Evolutionary conservation across 1,140 invertebrate genomes (phyloP), one percentile per base, ranked within the genome.

Genomic region (Subanguina moxae): DNA sequence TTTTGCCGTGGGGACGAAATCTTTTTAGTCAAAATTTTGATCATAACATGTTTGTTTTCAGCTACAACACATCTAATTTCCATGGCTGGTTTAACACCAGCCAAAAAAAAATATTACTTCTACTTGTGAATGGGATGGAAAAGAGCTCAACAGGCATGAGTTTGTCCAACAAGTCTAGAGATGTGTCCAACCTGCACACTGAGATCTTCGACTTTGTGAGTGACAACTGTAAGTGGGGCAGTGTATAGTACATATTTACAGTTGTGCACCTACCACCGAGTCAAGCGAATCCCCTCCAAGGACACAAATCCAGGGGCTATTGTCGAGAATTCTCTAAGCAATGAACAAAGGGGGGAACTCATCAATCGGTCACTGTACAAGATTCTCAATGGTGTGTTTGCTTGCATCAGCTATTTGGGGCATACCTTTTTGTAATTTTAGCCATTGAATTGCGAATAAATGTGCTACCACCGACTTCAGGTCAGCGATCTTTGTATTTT

Each of bases 341-440:
- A 65, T 45, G 73, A 74, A 63, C 73, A 74, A 67, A 46, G 73
- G 11, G 72, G 64, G 15, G 74, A 74, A 72, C 75, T 57, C 23
- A 57, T 74, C 19, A 74, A 74, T 23, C 75, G 73, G 30, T 68
- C 59, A 43, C 46, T 74, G 17, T 74, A 74, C 38, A 74, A 75
- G 57, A 77, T 74, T 38, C 46, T 74, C 11, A 77, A 72, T 56
- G 73, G 32, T 38, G n/a, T n/a, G n/a, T n/a, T n/a, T n/a, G n/a
- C n/a, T n/a, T n/a, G n/a, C n/a, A n/a, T n/a, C n/a, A n/a, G n/a
- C n/a, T n/a, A n/a, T n/a, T n/a, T n/a, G n/a, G n/a, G n/a, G n/a
- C n/a, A n/a, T n/a, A n/a, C n/a, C n/a, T n/a, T n/a, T n/a, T n/a
- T n/a, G n/a, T 38, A 5, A 38, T 38, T 38, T 38, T 11, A 38